Evolutionary conservation across 2,888 invertebrate genomes (phyloP).

Genomic region (Trachelus stipa): DNA sequence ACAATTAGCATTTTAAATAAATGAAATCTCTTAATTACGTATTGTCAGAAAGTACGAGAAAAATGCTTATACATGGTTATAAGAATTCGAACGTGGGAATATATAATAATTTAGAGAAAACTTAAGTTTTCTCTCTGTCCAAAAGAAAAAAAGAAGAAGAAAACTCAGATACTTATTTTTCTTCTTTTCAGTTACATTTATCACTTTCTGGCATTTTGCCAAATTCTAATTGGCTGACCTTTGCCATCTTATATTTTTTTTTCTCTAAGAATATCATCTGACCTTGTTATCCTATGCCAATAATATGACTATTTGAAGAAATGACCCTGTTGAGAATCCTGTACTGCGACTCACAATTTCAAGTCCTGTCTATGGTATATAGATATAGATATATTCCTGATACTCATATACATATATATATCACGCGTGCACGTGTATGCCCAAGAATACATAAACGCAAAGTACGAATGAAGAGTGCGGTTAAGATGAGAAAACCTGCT

Average conservation of each 20-base stretch:
- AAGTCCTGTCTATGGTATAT: neutral
- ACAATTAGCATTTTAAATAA: constrained; percentile 48
- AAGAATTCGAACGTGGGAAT: neutral
- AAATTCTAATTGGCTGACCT: neutral
- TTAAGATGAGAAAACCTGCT: constrained; percentile 50
- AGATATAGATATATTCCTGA: neutral
- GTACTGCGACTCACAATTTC: neutral
- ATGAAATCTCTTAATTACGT: neutral
- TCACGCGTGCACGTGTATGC: neutral
- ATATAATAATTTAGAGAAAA: neutral
- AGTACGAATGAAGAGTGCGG: neutral
- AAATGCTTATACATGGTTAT: neutral
- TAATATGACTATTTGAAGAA: neutral
- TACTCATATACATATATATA: neutral
- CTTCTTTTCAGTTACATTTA: neutral
- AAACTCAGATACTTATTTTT: neutral
- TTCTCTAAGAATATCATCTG: neutral
- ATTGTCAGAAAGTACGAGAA: neutral
- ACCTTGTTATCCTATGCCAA: neutral
- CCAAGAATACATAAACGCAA: neutral
- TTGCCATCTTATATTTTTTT: neutral
- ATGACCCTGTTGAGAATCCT: neutral
- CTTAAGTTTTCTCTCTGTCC: neutral
- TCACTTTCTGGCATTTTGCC: neutral
- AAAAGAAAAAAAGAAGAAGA: neutral